Base-by-base conservation (phyloP, 2,113 vertebrate genomes). In the Turnix velox region DNA sequence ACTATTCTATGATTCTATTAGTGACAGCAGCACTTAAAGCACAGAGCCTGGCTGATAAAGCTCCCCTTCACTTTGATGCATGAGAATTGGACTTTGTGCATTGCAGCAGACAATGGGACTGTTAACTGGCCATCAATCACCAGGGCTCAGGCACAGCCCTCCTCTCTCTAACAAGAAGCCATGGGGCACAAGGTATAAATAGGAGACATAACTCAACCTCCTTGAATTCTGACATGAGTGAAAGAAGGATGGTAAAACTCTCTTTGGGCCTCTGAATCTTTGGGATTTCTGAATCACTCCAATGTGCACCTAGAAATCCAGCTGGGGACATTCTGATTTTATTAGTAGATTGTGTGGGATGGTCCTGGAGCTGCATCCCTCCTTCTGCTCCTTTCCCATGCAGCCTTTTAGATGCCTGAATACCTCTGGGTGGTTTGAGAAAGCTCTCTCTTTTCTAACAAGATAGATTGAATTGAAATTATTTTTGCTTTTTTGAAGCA, bases 101-200 rank as follows among this genome's bases (percentile, higher is more conserved):
- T 91, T 96, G 93, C 84, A 62, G 66, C 81, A 83, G 96, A 94
- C 96, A 96, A 92, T 91, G 91, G 89, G 89, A 76, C 86, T 94
- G 93, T 96, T 94, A 96, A 82, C 81, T 89, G 9, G 2, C 89
- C 46, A 94, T 95, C 84, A 91, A 80, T 96, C 95, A 92, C 18
- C 1, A 0, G 0, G 18, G 39, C 54, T 6, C 3, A 45, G 66
- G 37, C 67, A 46, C 66, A 84, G 71, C 69, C 71, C 1, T 4
- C 71, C 1, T 4, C 77, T 83, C 71, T 89, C 81, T 77, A 93
- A 89, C 71, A 89, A 92, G 92, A 86, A 88, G 84, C 77, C 84
- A 76, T 25, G 22, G 89, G 87, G 75, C 63, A 89, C 49, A 73
- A 91, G 73, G 76, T 93, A 94, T 87, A 95, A 96, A 92, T 95